Conservation (phyloP, 1,140 invertebrate species). For the Apolygus lucorum region DNA sequence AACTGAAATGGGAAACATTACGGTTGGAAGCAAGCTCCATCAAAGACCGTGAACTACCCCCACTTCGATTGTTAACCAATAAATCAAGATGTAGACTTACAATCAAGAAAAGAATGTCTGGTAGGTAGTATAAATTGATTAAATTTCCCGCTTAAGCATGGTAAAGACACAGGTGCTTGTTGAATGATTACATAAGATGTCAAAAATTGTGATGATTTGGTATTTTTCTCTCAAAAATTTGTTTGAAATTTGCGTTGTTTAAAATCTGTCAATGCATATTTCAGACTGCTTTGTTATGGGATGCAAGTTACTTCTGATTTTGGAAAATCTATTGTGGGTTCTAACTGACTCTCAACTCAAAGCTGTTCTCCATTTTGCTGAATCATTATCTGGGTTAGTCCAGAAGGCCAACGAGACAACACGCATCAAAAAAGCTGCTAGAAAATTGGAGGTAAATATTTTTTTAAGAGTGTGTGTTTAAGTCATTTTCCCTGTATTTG, state of each 20-base stretch:
- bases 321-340: constrained; percentile 97
- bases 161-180: too few species aligned
- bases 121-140: constrained; percentile 51
- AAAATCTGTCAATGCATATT: not conserved
- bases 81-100: constrained; percentile 91
- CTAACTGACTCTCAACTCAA: constrained; percentile 93
- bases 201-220: not conserved
- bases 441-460: constrained; percentile 84
- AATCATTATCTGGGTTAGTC: constrained; percentile 78
- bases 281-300: constrained; percentile 88
- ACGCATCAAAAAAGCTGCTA: constrained; percentile 76
- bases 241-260: not conserved
- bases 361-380: constrained; percentile 87
- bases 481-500: not conserved
- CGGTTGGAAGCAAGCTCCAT: constrained; percentile 86
- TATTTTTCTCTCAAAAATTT: not conserved
- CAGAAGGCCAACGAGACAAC: constrained; percentile 71
- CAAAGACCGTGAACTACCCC: constrained; percentile 70
- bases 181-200: too few species aligned
- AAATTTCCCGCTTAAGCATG: too few species aligned
- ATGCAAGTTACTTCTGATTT: constrained; percentile 80
- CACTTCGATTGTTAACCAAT: constrained; percentile 86
- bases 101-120: constrained; percentile 86
- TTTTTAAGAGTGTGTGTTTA: too few species aligned
- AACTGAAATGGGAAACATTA: constrained; percentile 93